Percentiles rank a stretch among this genome's conserved stretches.
Conservation (phyloP, 2,113 vertebrate genomes). For the Gymnogyps californianus region DNA sequence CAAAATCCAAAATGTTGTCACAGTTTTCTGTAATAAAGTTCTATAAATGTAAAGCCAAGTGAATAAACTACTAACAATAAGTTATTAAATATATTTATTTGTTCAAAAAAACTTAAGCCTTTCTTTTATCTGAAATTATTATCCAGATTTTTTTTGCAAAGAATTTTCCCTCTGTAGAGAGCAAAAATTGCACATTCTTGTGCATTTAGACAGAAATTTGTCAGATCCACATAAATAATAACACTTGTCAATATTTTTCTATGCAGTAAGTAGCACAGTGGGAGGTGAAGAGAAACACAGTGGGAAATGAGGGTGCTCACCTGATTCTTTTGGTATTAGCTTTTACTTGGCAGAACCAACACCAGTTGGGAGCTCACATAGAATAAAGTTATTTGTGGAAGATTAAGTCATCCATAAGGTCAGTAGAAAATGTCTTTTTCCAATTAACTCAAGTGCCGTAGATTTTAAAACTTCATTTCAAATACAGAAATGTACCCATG, state of each 20-base stretch:
- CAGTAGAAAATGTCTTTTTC: slow-evolving; percentile 37
- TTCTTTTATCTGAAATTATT: not conserved
- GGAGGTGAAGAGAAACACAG: not conserved
- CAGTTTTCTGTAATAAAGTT: not conserved
- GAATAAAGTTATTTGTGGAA: slow-evolving; percentile 20
- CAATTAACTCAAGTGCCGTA: slow-evolving; percentile 47
- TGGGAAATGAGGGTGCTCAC: slow-evolving; percentile 12
- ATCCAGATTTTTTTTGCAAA: not conserved
- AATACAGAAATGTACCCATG: slow-evolving; percentile 24
- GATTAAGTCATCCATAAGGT: slow-evolving; percentile 13
- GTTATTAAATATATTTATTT: not conserved
- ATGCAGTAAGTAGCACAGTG: not conserved
- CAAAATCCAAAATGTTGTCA: not conserved
- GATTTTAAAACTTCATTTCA: slow-evolving; percentile 11
- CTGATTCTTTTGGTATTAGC: not conserved
- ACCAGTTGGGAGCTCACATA: not conserved
- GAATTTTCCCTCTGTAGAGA: not conserved
- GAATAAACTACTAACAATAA: not conserved
- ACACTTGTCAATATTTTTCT: slow-evolving; percentile 3
- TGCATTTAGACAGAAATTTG: not conserved
- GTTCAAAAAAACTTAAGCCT: not conserved
- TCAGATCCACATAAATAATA: not conserved
- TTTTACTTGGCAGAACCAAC: not conserved
- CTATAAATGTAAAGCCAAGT: not conserved
- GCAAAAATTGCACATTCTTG: not conserved